Base-by-base conservation (phyloP, 1,140 invertebrate species). In the Scaptomyza graminum region DNA sequence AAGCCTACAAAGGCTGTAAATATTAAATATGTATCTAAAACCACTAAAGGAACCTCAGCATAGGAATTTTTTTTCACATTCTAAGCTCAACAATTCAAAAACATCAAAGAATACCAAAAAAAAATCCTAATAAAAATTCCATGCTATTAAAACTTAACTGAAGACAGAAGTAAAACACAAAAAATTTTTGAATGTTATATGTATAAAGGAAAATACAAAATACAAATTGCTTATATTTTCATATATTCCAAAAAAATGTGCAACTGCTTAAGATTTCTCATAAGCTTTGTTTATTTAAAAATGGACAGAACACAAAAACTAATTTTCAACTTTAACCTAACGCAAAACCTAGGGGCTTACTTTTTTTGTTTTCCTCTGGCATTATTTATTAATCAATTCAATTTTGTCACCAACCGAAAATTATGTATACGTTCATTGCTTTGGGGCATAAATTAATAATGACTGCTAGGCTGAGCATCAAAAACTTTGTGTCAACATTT, bases 351-450 rank as follows among this genome's bases (percentile, higher is more conserved):
- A 1, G 37, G 37, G 49, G 31, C 37, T 31, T n/a, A 16, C 22
- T 8, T 34, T 9, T 34, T 34, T 34, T 34, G 6, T 34, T 34
- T 9, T 34, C 8, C 31, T 8, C 8, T 9, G 31, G 52, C 34
- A 78, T 78, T 51, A 63, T 87, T 87, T 87, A 82, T 78, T 87
- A 85, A 87, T 88, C 78, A 87, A 88, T 87, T 87, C 67, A 76
- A 88, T 76, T 88, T 76, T 67, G 56, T 18, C 67, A 74, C 64
- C 74, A 63, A 74, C 7, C 31, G 22, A 56, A 87, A 72, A 81
- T 87, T 82, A 75, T 76, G 52, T 66, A 73, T 74, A 75, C 66
- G 65, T 44, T 34, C 43, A 9, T 34, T 8, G 8, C 16, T 11
- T 9, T 61, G 49, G 55, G 64, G 37, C 78, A 67, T 74, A 75